Base-by-base conservation (phyloP, 2,113 vertebrate species). In the Toxostoma redivivum region DNA sequence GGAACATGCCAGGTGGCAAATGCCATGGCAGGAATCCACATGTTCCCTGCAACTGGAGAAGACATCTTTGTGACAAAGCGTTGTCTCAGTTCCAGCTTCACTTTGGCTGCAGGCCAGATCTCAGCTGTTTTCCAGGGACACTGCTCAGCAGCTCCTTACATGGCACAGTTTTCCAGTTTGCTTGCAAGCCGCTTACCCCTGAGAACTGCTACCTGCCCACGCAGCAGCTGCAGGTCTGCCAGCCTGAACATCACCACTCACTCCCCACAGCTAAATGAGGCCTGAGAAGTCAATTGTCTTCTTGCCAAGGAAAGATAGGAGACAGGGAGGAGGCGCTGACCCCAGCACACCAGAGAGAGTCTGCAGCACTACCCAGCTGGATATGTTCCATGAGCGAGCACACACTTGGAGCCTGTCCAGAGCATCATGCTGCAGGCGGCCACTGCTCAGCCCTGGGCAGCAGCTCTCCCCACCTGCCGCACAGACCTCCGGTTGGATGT, bases 391-490 rank as follows among this genome's bases (percentile, higher is more conserved):
- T 0, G 0, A 84, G 57, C 0, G 0, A 89, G 70, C 15, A 1
- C 19, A 5, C 0, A 13, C 22, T 15, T 86, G 66, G 44, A 94
- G 54, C n/a, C 53, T 2, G 1, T 47, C 74, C 7, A 8, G 37
- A 33, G 56, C 67, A 70, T 17, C 2, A 3, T 0, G 0, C 58
- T 0, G 0, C 40, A 72, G 67, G 62, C 64, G 90, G 33, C 56
- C 7, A 3, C 5, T 3, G 73, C 48, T 81, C 66, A 67, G 54
- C 18, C 57, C 57, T 12, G 31, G 56, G 48, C 87, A 90, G 12
- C 2, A 1, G 30, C 27, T 40, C 40, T 80, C 25, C 54, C 56
- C 12, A 18, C 18, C 22, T 44, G 60, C 35, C 80, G 61, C 56
- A 70, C 37, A 70, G 10, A 83, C 12, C 23, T 88, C 66, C 54